phyloP scores from a whole-genome alignment of 2,797 vertebrate genomes.

The Aldrovandia affinis region DNA sequence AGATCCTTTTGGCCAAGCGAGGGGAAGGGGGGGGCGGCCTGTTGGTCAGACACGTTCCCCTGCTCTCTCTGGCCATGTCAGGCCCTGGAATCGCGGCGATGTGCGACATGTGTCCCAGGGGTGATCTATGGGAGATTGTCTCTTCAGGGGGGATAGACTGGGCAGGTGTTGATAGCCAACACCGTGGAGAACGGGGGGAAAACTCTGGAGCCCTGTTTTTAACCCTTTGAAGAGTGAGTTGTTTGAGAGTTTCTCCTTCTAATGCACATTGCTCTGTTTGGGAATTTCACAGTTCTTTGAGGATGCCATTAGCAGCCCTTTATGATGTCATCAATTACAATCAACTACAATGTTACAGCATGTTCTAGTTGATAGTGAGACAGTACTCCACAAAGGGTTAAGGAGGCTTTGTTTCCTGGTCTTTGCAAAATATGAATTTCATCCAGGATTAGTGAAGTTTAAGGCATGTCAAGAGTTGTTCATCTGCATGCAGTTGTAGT shows the following conservation, averaged over 20 bases:
- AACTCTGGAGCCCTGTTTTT: neutral
- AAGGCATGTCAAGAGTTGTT: neutral
- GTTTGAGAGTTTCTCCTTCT: neutral
- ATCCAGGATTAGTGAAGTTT: neutral
- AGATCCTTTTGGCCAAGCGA: slow-evolving; percentile 32
- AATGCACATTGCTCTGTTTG: too few relatives aligned
- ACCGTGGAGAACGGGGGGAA: neutral
- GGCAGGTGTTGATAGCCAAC: slow-evolving; percentile 25
- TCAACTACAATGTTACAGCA: too few relatives aligned
- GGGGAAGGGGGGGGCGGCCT: neutral
- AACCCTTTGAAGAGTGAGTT: neutral
- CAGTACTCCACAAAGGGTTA: neutral
- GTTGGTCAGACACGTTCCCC: slow-evolving; percentile 26
- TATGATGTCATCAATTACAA: too few relatives aligned
- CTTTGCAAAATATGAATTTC: neutral
- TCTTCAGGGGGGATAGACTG: slow-evolving; percentile 33
- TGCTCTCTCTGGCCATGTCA: too few relatives aligned
- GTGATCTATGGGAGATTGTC: slow-evolving; percentile 56
- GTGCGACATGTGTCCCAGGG: slow-evolving; percentile 26
- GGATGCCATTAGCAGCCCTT: too few relatives aligned
- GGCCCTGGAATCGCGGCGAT: neutral
- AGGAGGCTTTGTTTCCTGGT: neutral
- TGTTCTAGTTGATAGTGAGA: too few relatives aligned
- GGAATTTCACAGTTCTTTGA: too few relatives aligned
- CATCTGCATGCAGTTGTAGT: neutral